A percentile compares a stretch with the other conserved stretches of the same genome.
Evolutionary conservation across 2,888 invertebrate species (phyloP).

Genomic region (Scaeva pyrastri): DNA sequence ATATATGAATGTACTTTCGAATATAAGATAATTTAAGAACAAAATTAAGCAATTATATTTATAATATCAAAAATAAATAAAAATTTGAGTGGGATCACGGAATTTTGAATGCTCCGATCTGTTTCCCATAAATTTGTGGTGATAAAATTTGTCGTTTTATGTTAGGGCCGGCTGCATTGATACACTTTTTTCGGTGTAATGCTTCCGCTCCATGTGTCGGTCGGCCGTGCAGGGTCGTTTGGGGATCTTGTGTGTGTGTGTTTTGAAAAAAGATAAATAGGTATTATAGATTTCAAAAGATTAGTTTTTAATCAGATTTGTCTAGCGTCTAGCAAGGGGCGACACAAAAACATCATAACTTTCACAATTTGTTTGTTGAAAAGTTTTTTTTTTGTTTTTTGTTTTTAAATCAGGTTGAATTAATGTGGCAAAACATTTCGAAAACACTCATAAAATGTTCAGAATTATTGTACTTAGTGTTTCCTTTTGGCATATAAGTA

Average conservation of each 20-base stretch:
- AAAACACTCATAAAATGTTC: not conserved
- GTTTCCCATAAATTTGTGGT: conserved; percentile 26
- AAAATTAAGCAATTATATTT: conserved; percentile 52
- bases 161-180: not conserved
- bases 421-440: not conserved
- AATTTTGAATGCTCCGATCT: conserved; percentile 31
- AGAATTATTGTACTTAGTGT: not conserved
- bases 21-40: conserved; percentile 46
- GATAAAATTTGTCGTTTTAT: conserved; percentile 16
- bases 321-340: not conserved
- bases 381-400: not conserved
- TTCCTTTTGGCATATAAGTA: not conserved
- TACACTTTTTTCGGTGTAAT: too few relatives aligned
- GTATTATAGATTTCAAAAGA: not conserved
- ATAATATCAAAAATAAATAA: conserved; percentile 3
- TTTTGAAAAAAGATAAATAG: not conserved
- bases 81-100: conserved; percentile 55
- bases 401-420: not conserved
- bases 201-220: too few relatives aligned
- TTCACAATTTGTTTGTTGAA: not conserved
- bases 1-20: conserved; percentile 1
- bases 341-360: not conserved
- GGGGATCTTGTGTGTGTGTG: too few relatives aligned
- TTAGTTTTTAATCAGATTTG: not conserved
- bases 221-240: too few relatives aligned